Base-by-base conservation (phyloP, 1,140 invertebrate species). In the Hyles euphorbiae region DNA sequence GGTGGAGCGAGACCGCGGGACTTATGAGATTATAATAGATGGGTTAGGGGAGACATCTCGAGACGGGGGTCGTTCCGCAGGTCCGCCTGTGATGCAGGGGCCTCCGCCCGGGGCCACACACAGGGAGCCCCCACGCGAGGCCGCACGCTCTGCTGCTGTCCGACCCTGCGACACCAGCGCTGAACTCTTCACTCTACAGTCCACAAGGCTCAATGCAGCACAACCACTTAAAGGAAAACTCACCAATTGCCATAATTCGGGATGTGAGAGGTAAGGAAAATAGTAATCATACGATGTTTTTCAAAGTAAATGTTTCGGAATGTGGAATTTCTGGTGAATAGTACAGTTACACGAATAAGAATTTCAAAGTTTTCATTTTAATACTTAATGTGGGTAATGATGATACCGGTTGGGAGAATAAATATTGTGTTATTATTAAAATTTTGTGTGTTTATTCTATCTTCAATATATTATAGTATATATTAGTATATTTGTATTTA, bases 241-340 rank as follows among this genome's bases (percentile, higher is more conserved):
- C 1, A 97, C 96, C 1, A 97, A 97, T 79, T 98, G 96, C 77
- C 96, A 97, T 75, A 92, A 93, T 34, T 95, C 95, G 12, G 95
- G 96, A 66, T 98, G 96, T 79, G 96, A 97, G 84, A 95, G 96
- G 95, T 96, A 89, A 83, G 66, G 3, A 8, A 47, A 11, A 3
- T 47, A 47, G 3, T 22, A 47, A 9, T 47, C 10, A 47, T n/a
- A n/a, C n/a, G n/a, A n/a, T n/a, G n/a, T 11, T 47, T n/a, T 11
- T 9, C 5, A 47, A 9, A n/a, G n/a, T n/a, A n/a, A n/a, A n/a
- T n/a, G n/a, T n/a, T n/a, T n/a, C n/a, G n/a, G n/a, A n/a, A n/a
- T n/a, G n/a, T n/a, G n/a, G n/a, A n/a, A n/a, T n/a, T n/a, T n/a
- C n/a, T n/a, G n/a, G n/a, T n/a, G n/a, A n/a, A n/a, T n/a, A n/a